Conservation (phyloP, 1,140 invertebrate species). For the Drosophila bocki region DNA sequence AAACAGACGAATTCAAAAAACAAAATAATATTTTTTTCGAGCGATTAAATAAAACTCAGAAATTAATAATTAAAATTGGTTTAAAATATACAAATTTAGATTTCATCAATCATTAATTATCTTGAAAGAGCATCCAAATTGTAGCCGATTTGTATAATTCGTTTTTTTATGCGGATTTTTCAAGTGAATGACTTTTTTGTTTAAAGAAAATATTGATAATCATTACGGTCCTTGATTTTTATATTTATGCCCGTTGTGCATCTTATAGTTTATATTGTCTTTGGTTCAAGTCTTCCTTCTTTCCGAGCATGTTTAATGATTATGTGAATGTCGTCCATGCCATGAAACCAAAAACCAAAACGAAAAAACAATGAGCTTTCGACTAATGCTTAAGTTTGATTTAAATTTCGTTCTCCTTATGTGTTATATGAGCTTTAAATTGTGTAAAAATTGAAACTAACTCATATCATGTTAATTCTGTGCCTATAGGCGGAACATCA, state of each 20-base stretch:
- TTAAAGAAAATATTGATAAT: too few species aligned
- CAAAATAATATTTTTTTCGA: too few species aligned
- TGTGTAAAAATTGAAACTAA: background rate
- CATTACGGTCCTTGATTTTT: background rate
- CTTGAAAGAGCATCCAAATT: too few species aligned
- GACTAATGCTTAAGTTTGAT: conserved; percentile 42
- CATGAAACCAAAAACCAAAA: background rate
- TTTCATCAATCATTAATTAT: too few species aligned
- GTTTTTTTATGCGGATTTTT: too few species aligned
- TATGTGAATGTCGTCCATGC: conserved; percentile 23
- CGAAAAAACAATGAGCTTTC: conserved; percentile 11
- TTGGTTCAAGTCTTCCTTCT: background rate
- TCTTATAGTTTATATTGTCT: conserved; percentile 1
- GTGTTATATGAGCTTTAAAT: conserved; percentile 14
- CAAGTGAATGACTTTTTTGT: too few species aligned
- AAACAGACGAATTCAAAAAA: too few species aligned
- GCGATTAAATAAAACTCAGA: too few species aligned
- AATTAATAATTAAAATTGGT: too few species aligned
- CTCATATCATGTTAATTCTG: background rate
- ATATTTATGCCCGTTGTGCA: background rate
- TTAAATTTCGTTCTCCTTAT: conserved; percentile 25
- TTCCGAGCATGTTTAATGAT: conserved; percentile 45
- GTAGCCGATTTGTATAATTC: too few species aligned
- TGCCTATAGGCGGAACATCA: conserved; percentile 73
- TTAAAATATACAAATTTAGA: too few species aligned